phyloP scores from a whole-genome alignment of 2,797 vertebrate species.

The Discoglossus pictus region DNA sequence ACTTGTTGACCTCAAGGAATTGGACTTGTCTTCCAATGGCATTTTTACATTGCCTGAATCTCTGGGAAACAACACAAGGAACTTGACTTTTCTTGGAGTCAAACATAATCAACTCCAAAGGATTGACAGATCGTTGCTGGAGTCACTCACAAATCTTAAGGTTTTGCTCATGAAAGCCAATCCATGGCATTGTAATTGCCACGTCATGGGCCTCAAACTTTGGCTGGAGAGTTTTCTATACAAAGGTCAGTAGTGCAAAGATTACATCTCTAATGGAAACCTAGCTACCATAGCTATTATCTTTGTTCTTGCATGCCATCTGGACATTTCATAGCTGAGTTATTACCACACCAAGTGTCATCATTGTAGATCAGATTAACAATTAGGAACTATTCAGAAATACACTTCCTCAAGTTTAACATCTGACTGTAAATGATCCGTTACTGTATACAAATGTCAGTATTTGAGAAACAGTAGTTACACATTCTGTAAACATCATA shows the following conservation, averaged over 20 bases:
- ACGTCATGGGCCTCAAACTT: constrained; percentile 88
- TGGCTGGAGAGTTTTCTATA: constrained; percentile 95
- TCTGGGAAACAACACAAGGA: constrained; percentile 80
- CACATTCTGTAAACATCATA: constrained; percentile 42
- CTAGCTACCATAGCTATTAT: not conserved
- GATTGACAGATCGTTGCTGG: constrained; percentile 81
- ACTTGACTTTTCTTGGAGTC: constrained; percentile 84
- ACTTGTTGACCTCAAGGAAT: constrained; percentile 79
- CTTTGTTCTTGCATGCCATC: not conserved
- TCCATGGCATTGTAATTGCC: constrained; percentile 93
- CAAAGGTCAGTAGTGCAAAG: constrained; percentile 78
- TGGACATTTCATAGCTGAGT: constrained; percentile 27
- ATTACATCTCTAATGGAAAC: too few species aligned
- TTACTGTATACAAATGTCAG: constrained; percentile 44
- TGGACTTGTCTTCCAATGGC: constrained; percentile 91
- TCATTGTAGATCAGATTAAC: constrained; percentile 33
- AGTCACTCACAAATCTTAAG: constrained; percentile 81
- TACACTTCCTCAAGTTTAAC: constrained; percentile 23
- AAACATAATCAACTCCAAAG: constrained; percentile 84
- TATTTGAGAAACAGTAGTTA: constrained; percentile 35
- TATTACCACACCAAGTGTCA: constrained; percentile 30
- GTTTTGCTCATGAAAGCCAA: constrained; percentile 83
- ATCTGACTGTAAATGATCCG: constrained; percentile 34
- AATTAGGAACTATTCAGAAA: constrained; percentile 10
- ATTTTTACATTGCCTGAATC: constrained; percentile 78